Conservation (phyloP, 2,888 invertebrate species). For the Spialia ferax region DNA sequence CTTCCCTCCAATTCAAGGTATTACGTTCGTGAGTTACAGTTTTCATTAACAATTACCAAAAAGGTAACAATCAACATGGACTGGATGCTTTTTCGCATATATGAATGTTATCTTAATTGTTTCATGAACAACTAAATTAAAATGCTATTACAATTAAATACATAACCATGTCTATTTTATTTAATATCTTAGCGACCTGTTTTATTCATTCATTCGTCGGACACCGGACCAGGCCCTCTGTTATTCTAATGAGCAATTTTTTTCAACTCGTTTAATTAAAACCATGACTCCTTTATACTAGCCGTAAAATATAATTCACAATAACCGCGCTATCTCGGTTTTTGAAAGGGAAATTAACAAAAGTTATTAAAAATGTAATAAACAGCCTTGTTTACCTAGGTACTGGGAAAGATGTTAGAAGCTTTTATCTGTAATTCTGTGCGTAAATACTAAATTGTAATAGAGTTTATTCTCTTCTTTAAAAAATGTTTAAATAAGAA, state of each 20-base stretch:
- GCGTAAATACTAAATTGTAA: not conserved
- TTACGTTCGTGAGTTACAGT: too few species aligned
- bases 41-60: too few species aligned
- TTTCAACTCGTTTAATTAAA: conserved; percentile 33
- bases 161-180: not conserved
- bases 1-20: too few species aligned
- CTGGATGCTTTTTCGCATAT: too few species aligned
- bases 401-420: conserved; percentile 2
- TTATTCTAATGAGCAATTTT: conserved; percentile 26
- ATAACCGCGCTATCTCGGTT: conserved; percentile 23
- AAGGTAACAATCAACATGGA: too few species aligned
- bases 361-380: conserved; percentile 33
- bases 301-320: conserved; percentile 26
- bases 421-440: not conserved
- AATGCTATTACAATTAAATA: not conserved
- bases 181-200: not conserved
- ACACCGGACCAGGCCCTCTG: conserved; percentile 9
- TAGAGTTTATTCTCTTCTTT: too few species aligned
- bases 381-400: conserved; percentile 22
- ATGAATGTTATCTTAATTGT: too few species aligned
- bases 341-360: conserved; percentile 31
- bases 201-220: conserved; percentile 13
- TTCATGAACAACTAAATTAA: too few species aligned
- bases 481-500: too few species aligned
- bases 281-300: conserved; percentile 28